Evolutionary conservation across 2,888 invertebrate genomes (phyloP), one percentile per base, ranked within the genome.

Genomic region (Rhaphigaster nebulosa): DNA sequence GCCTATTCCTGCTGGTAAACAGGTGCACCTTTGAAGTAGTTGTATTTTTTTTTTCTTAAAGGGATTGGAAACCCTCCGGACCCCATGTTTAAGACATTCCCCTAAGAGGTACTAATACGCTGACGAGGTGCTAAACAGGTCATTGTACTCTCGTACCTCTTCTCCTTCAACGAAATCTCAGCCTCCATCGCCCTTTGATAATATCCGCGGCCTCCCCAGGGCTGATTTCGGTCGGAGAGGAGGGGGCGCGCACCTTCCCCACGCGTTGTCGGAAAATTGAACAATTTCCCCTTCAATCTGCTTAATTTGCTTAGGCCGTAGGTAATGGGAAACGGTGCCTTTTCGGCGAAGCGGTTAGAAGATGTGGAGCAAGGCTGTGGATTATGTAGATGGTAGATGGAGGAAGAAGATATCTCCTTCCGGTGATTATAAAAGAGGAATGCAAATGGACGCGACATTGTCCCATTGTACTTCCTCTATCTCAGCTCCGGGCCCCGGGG

Each of bases 241-340:
- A 23, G 5, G 70, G 20, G 29, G 29, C n/a, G n/a, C n/a, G n/a
- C 20, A 1, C 29, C 65, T n/a, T 23, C 54, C 60, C 12, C n/a
- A 60, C 60, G n/a, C 65, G 15, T 29, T 65, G 65, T 65, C 65
- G 70, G 70, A 76, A 76, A 76, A 76, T 76, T 38, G 70, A 76
- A 76, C 70, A 76, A 76, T 76, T 76, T 76, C 70, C 70, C 70
- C 70, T 76, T 26, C 70, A 76, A 76, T 76, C 70, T 76, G 20
- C 34, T 34, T 76, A 34, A 76, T 76, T 76, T 76, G 70, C 70
- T 76, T 76, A 76, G 70, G 20, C 26, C 60, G 10, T n/a, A 65
- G 65, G 29, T 65, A 65, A 65, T 29, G 65, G 65, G 65, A 29
- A 65, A 65, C 13, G 65, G 65, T n/a, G n/a, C n/a, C n/a, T n/a